Evolutionary conservation across 1,140 invertebrate species (phyloP), one percentile per base, ranked within the genome.

Genomic region (Drosophila setifemur): DNA sequence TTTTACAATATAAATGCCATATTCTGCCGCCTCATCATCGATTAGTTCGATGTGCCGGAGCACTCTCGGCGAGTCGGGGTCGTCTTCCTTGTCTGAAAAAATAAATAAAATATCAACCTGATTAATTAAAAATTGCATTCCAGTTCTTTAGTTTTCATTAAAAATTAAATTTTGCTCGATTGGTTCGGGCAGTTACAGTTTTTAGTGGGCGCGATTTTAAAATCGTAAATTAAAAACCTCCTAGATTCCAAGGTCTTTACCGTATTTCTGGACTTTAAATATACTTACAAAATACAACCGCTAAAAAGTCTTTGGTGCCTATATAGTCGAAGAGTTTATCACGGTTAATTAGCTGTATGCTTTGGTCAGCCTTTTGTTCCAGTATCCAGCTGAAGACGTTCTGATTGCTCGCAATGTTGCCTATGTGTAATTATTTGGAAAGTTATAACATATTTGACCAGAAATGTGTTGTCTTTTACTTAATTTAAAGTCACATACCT

Each of bases 1-100:
- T 92, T 98, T 96, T 0, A 97, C 96, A 50, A 98, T 95, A 91
- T 96, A 96, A 67, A 98, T 97, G 48, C 96, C 97, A 91, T 97
- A 98, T 90, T 98, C 96, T 1, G 94, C 91, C 9, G 96, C 97
- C 91, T 98, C 97, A 77, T 97, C 96, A 74, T 98, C 97, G 69
- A 98, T 98, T 37, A 97, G 91, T 91, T 98, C 97, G 28, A 98
- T 93, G 83, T 97, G 96, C 50, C 96, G 91, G 14, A 97, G 91
- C 21, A 97, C 93, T 90, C 94, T 92, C 3, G 95, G 94, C 5
- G 90, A 95, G 61, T 95, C 93, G 14, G 94, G 93, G 91, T 96
- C 95, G 55, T 96, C 95, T 77, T 97, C 96, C 89, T 95, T 95
- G 91, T 96, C 96, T 97, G 77, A 21, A 91, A 85, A 28, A 44